Percentiles rank a stretch among this genome's conserved stretches.
Evolutionary conservation across 2,888 invertebrate species (phyloP).

Genomic region (Phragmatobia fuliginosa): DNA sequence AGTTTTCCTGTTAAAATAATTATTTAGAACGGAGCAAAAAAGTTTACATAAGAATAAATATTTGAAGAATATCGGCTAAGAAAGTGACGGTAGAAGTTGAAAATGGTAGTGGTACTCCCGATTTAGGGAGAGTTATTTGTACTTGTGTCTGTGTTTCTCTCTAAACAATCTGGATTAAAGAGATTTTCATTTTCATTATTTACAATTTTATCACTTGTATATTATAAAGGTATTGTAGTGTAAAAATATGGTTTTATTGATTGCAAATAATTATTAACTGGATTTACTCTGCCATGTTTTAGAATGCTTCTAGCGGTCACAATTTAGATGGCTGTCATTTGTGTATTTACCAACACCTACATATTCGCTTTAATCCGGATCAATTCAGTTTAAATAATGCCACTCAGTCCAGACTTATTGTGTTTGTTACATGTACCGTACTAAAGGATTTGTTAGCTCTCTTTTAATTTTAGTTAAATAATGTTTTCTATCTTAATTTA

Average conservation of each 20-base stretch:
- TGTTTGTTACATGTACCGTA: background rate
- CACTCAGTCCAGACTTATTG: background rate
- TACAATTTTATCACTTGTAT: no score
- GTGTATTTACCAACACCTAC: background rate
- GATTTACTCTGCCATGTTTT: background rate
- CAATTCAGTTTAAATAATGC: background rate
- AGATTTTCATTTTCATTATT: no score
- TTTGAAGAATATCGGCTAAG: no score
- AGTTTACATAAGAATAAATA: no score
- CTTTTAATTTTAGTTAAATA: background rate
- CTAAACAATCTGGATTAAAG: no score
- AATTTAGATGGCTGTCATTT: background rate
- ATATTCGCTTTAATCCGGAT: background rate
- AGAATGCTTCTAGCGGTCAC: background rate
- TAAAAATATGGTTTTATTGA: background rate
- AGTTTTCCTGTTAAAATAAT: no score
- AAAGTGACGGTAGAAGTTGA: no score
- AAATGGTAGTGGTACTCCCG: no score
- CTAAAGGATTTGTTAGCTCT: background rate
- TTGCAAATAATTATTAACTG: background rate
- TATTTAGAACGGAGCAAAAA: no score
- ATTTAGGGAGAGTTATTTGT: no score
- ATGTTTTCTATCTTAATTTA: background rate
- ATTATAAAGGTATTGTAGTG: no score
- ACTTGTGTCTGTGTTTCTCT: no score